Evolutionary conservation across 2,888 invertebrate genomes (phyloP).

Genomic region (Heterodera filipjevi): DNA sequence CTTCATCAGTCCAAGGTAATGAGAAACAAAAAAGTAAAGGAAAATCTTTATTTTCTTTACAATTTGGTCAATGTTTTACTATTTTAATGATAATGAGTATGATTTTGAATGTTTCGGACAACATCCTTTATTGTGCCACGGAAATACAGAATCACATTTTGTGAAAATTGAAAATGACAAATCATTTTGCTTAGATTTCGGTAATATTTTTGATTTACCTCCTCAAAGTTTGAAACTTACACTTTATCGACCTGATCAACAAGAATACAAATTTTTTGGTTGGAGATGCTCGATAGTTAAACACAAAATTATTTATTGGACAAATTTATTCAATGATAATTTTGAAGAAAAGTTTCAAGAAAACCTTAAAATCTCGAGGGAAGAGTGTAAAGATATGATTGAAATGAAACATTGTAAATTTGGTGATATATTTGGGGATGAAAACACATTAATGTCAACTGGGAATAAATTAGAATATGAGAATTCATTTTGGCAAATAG

Average conservation of each 20-base stretch:
- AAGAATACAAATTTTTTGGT: neutral
- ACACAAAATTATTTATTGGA: conserved; percentile 13
- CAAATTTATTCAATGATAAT: neutral
- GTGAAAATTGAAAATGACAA: neutral
- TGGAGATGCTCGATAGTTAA: conserved; percentile 5
- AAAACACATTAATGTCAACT: too few species aligned
- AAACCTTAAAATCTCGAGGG: neutral
- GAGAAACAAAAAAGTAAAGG: neutral
- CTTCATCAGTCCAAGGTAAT: neutral
- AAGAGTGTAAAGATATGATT: neutral
- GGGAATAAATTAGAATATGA: too few species aligned
- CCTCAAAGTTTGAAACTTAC: neutral
- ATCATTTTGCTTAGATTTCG: neutral
- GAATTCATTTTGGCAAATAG: too few species aligned
- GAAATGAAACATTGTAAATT: neutral
- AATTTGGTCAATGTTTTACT: neutral
- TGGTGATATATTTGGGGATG: too few species aligned
- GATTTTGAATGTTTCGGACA: neutral
- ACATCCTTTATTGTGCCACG: neutral
- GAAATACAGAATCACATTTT: neutral
- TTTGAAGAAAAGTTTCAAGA: conserved; percentile 5
- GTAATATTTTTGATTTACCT: neutral
- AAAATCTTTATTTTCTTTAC: neutral
- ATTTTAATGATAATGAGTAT: neutral
- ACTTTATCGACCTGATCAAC: conserved; percentile 10